These are phyloP conservation scores for Matsumurasca onukii DNA, from an alignment of 1,140 invertebrate genomes.

Conservation along the genomic window DNA sequence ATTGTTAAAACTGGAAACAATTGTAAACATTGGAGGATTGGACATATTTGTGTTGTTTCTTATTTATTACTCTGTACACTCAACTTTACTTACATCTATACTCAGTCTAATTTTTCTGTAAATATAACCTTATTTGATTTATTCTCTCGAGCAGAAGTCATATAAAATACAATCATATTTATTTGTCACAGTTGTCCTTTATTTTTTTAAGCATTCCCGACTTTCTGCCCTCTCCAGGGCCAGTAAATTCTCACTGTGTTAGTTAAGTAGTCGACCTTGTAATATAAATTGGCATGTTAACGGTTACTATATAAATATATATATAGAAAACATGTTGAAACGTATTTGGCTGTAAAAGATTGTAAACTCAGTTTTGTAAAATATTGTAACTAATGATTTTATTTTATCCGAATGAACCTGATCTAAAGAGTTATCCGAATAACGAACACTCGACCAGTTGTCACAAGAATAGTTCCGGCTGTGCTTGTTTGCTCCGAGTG, in stretches of 20 bases:
- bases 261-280: too few relatives aligned
- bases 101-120: background rate
- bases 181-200: conserved; percentile 22
- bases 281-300: too few relatives aligned
- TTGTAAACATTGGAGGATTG: conserved; percentile 12
- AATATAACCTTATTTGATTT: background rate
- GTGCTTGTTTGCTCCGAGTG: too few relatives aligned
- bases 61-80: conserved; percentile 21
- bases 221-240: background rate
- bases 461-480: too few relatives aligned
- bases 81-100: background rate
- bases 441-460: too few relatives aligned
- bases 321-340: background rate
- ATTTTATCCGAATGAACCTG: too few relatives aligned
- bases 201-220: conserved; percentile 21
- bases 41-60: conserved; percentile 1
- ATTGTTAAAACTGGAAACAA: background rate
- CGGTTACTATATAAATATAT: background rate
- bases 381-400: too few relatives aligned
- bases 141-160: conserved; percentile 4
- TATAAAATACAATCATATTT: conserved; percentile 23
- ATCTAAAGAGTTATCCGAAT: too few relatives aligned
- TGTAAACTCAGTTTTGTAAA: background rate
- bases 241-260: conserved; percentile 4
- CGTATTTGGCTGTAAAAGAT: background rate